Evolutionary conservation across 2,113 vertebrate genomes (phyloP), one percentile per base, ranked within the genome.

Genomic region (Tyrannus savana): DNA sequence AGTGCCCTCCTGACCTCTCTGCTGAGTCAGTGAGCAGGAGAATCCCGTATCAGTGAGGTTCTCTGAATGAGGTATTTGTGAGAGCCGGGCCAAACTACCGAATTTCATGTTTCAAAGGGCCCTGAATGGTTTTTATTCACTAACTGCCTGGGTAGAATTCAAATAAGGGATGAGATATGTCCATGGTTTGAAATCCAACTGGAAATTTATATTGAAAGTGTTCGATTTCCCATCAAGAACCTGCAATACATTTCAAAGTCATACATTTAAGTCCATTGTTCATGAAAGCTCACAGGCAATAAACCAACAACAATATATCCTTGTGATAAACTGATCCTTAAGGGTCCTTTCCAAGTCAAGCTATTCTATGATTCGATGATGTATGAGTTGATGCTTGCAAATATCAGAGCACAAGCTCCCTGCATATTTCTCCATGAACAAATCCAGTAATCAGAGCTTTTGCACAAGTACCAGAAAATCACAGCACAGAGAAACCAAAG

Each of bases 401-500:
- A 95, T 91, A 96, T 5, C 71, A 88, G 85, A 94, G 91, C 89
- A 96, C 78, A 85, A 86, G 39, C 49, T 79, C 69, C 90, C 67
- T 87, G 64, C 55, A 14, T 74, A 66, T 89, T 96, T 92, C 89
- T 95, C 69, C 68, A 56, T 60, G n/a, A 90, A 76, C 47, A 85
- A 97, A 95, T 90, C 59, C 30, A 50, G 74, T 74, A 91, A 96
- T 91, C 68, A 84, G 71, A 91, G 72, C 86, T 94, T 90, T 79
- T 33, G 77, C 87, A 86, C 53, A 39, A 21, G 41, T 76, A 87
- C 27, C 88, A 96, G 85, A 66, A 94, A 93, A 87, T 87, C 80
- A 90, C 66, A 84, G 88, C 74, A 53, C 33, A 24, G 28, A 52
- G 85, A 92, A 97, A 92, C 27, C 55, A 37, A 89, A 88, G 24